phyloP scores from a whole-genome alignment of 2,888 invertebrate species.

The Epinotia bilunana region DNA sequence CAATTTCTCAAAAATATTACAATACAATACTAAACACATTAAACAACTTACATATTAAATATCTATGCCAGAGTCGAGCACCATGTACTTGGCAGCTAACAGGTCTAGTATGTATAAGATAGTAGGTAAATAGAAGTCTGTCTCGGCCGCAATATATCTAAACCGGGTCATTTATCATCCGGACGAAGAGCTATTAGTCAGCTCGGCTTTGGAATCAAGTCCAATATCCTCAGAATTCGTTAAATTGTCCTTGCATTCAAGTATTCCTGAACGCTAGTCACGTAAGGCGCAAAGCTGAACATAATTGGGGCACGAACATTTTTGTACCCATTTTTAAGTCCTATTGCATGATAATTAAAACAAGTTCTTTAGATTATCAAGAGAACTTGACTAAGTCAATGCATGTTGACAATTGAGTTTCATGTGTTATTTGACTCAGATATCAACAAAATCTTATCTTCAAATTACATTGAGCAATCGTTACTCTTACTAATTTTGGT shows the following conservation, averaged over 20 bases:
- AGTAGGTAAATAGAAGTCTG: background rate
- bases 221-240: constrained; percentile 42
- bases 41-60: no score
- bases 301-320: constrained; percentile 27
- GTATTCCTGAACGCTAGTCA: constrained; percentile 35
- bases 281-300: constrained; percentile 23
- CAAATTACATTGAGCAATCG: background rate
- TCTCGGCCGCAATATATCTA: constrained; percentile 39
- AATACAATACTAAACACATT: no score
- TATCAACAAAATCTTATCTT: background rate
- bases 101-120: background rate
- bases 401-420: background rate
- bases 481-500: background rate
- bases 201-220: constrained; percentile 42
- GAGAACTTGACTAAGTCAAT: background rate
- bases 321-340: constrained; percentile 14
- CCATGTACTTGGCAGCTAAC: background rate
- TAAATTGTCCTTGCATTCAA: constrained; percentile 34
- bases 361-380: background rate
- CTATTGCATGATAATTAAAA: constrained; percentile 9
- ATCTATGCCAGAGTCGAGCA: background rate
- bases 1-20: no score
- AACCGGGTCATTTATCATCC: constrained; percentile 47
- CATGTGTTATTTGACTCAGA: background rate
- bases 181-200: constrained; percentile 48